Percentiles rank a stretch among this genome's conserved stretches.
Conservation (phyloP, 2,797 vertebrate genomes). For the Mormyrops attenuatus region DNA sequence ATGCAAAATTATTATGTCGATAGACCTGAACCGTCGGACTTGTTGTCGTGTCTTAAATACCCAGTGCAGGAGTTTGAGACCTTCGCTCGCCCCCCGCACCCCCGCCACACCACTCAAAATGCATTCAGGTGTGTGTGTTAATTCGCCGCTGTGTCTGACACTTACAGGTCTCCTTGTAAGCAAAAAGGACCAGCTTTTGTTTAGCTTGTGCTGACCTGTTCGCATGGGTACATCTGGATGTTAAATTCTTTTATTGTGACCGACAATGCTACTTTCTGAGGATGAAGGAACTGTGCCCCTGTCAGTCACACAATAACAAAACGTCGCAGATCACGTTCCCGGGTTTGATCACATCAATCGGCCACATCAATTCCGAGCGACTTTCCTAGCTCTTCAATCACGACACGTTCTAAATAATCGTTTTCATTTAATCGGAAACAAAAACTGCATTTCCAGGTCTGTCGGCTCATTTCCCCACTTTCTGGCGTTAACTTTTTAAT, state of each 20-base stretch:
- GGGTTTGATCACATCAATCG: not conserved
- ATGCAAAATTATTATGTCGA: conserved; percentile 31
- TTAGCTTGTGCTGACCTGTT: conserved; percentile 25
- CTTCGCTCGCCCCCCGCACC: not conserved
- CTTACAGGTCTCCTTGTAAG: not conserved
- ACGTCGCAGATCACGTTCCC: not conserved
- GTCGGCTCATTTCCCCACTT: not conserved
- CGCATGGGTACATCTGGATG: conserved; percentile 19
- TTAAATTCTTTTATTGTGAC: not conserved
- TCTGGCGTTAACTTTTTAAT: not conserved
- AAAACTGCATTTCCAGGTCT: not conserved
- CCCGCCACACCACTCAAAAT: not conserved
- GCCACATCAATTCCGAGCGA: not conserved
- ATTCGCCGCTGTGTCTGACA: not conserved
- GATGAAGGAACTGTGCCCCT: not conserved
- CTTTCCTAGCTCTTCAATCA: not conserved
- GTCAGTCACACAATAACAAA: not conserved
- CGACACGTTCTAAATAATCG: not conserved
- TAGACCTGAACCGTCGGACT: not conserved
- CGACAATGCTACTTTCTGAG: conserved; percentile 7
- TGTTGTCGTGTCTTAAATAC: not conserved
- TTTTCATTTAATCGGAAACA: not conserved
- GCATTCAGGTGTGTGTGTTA: not conserved
- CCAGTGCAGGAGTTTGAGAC: not conserved
- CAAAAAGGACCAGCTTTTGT: not conserved